Evolutionary conservation across 2,113 vertebrate species (phyloP).

Genomic region (Parus major): DNA sequence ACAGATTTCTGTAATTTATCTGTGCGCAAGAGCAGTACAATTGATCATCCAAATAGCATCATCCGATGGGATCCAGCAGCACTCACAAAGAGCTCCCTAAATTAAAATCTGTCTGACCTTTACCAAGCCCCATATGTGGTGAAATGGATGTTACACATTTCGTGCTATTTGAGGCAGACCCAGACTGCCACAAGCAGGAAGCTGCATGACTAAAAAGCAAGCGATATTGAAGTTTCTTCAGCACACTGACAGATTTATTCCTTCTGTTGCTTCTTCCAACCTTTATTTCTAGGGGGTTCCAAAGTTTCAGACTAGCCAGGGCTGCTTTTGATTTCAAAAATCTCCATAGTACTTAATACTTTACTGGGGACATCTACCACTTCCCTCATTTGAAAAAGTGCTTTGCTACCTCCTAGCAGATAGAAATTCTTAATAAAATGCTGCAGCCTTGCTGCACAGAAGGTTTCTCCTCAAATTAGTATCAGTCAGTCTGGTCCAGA

Average conservation of each 20-base stretch:
- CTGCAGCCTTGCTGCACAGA: background rate
- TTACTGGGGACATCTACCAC: background rate
- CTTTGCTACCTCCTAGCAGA: background rate
- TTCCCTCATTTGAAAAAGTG: background rate
- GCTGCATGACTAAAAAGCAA: background rate
- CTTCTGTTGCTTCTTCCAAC: background rate
- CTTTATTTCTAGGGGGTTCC: background rate
- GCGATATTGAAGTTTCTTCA: background rate
- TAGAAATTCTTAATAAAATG: background rate
- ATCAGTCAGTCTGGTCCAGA: background rate
- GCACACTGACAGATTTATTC: background rate
- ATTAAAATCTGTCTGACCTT: constrained; percentile 68
- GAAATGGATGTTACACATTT: constrained; percentile 51
- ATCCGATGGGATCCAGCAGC: constrained; percentile 29
- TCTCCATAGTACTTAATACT: background rate
- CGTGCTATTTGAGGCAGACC: constrained; percentile 46
- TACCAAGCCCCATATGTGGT: background rate
- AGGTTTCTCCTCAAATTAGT: background rate
- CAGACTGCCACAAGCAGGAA: constrained; percentile 32
- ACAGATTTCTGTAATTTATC: constrained; percentile 55
- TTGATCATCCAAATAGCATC: constrained; percentile 60
- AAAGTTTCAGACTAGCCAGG: background rate
- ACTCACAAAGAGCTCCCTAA: background rate
- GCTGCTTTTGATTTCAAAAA: background rate
- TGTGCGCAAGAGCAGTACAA: constrained; percentile 63